Base-by-base conservation (phyloP, 1,140 invertebrate species). In the Diprion similis region DNA sequence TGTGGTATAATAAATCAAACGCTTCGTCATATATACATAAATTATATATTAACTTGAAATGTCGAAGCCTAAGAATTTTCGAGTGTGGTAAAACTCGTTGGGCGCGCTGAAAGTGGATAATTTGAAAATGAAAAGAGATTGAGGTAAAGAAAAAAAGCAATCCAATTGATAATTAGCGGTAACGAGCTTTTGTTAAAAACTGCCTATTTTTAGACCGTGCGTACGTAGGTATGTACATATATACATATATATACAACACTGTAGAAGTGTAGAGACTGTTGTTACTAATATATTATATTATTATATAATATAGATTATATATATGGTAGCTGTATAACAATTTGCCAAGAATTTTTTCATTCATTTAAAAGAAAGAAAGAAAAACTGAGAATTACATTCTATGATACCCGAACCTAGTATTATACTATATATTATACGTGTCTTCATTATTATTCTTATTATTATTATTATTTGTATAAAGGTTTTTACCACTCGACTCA, bases 91-190 rank as follows among this genome's bases (percentile, higher is more conserved):
- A 37, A 37, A 37, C 24, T 37, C 24, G 24, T 37, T 37, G 24
- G 24, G 24, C 6, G 24, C 24, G 24, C 6, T 37, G 24, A 6
- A 37, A 37, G 24, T 37, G 24, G 24, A 37, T 59, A 59, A 15
- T 59, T 59, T 8, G n/a, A 59, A 13, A 9, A 17, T 59, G 51
- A 59, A 17, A 59, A 75, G 66, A 47, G 18, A 68, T 64, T 51
- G 68, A 18, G 71, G 6, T 74, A 18, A 71, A 67, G 59, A 37
- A 51, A 65, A 74, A 59, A 45, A 64, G 10, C 47, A 76, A 71
- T 78, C 47, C 59, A 68, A 82, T 76, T 77, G 79, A 80, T 80
- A 83, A 76, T 59, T 77, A 71, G 66, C 78, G 59, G 75, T 24
- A 67, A 72, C 59, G 51, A 67, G 51, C n/a, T 45, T 72, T 17